Evolutionary conservation across 2,797 vertebrate genomes (phyloP), one percentile per base, ranked within the genome.

Genomic region (Babyrousa celebensis): DNA sequence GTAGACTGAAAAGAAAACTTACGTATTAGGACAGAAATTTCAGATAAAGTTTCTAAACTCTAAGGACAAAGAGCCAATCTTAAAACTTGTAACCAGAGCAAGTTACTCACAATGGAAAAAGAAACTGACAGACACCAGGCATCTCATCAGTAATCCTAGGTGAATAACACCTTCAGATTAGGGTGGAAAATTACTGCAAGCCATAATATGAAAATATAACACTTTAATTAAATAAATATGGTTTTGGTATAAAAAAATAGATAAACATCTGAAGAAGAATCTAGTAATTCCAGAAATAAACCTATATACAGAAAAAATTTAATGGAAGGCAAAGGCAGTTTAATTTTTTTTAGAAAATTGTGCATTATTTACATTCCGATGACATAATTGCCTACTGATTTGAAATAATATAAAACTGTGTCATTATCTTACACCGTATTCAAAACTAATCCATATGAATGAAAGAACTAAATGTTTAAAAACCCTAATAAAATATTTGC

Each of bases 391-490:
- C 40, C 6, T 79, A 48, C 16, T 85, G 56, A 67, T 70, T 70
- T 94, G 43, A 86, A 93, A 93, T 25, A 85, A 72, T 12, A 54
- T 25, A 83, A 93, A 85, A 52, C 29, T 95, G n/a, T 62, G 65
- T 7, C 2, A 11, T 77, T 91, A 36, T 63, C 12, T 70, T 68
- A 85, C 1, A 6, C 6, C 43, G 25, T 58, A 29, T 62, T 71
- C 58, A 82, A 68, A 86, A 74, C 16, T 48, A 78, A 83, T 83
- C 23, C 43, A 84, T 25, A 75, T 70, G 48, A 89, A 83, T 36
- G 2, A 89, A 84, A 95, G 2, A 62, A 85, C 6, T 56, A 25
- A 52, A 14, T 75, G 89, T 63, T 54, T 43, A 74, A 78, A 93
- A 86, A 21, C 71, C 7, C 89, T 32, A 92, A 79, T 4, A 83